Base-by-base conservation (phyloP, 2,113 vertebrate genomes). In the Cercopithecus mona region DNA sequence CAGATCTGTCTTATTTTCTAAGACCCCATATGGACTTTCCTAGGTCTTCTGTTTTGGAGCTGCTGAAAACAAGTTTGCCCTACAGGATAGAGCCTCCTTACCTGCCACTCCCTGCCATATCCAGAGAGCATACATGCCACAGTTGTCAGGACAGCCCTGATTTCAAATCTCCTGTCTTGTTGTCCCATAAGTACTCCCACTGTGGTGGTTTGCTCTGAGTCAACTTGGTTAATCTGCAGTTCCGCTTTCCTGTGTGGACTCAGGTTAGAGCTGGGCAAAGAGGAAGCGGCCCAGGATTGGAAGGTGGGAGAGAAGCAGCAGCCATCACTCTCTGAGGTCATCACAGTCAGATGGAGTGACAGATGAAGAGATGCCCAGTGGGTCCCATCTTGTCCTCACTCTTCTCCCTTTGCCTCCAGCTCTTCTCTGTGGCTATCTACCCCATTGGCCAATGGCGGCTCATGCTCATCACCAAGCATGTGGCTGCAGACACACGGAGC, bases 51-150 rank as follows among this genome's bases (percentile, higher is more conserved):
- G 55, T 92, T 68, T 27, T 35, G 73, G 40, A 82, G 81, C 18
- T 81, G 30, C 75, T 76, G 45, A 40, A 76, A 79, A 40, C 32
- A 50, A 64, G 75, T 5, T 40, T 55, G 30, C 50, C 11, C 10
- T 30, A 5, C 4, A 22, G 40, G 30, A 43, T 27, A 2, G 13
- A 87, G 68, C 25, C 52, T 30, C 55, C n/a, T 11, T 59, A 64
- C 27, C 27, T 2, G 8, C n/a, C 20, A 0, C 5, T 4, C 52
- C 6, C 38, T 0, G 0, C 66, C 27, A 0, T 1, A 16, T 43
- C 32, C 79, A 72, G 55, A 70, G 66, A 61, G 20, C 76, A 14
- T 16, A 18, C n/a, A 8, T 45, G 18, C 70, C 25, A 8, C 45
- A 11, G 30, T 25, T 27, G 10, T 52, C 17, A 30, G 76, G 40